Percentiles rank a stretch among this genome's conserved stretches.
Conservation (phyloP, 1,140 invertebrate genomes). For the Drosophila quadrilineata region DNA sequence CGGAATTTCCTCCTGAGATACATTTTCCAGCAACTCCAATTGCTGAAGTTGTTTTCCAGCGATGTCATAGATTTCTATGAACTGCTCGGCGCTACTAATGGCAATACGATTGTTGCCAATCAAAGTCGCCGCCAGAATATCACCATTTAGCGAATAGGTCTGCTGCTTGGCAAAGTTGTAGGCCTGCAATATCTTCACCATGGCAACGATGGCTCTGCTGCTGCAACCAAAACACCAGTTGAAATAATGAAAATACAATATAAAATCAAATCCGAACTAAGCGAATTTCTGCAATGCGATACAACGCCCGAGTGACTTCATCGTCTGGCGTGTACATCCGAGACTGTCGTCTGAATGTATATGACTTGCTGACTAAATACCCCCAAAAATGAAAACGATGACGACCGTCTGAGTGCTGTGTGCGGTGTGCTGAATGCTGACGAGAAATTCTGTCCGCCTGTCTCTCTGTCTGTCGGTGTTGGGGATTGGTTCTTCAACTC, state of each 20-base stretch:
- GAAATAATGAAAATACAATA: slow-evolving; percentile 10
- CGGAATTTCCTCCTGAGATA: slow-evolving; percentile 7
- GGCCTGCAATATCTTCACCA: slow-evolving; percentile 78
- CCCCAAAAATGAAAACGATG: slow-evolving; percentile 18
- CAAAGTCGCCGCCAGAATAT: slow-evolving; percentile 70
- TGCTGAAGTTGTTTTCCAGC: slow-evolving; percentile 53
- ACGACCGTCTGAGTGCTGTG: slow-evolving; percentile 23
- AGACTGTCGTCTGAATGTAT: slow-evolving; percentile 46
- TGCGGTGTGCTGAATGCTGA: no score
- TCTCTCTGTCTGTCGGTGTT: no score
- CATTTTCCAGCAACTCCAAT: slow-evolving; percentile 16
- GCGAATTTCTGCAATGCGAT: slow-evolving; percentile 22
- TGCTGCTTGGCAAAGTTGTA: slow-evolving; percentile 78
- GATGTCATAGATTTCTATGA: slow-evolving; percentile 78
- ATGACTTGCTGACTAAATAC: slow-evolving; percentile 22
- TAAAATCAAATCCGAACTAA: slow-evolving; percentile 3
- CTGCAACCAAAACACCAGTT: slow-evolving; percentile 20
- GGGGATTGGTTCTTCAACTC: slow-evolving; percentile 27
- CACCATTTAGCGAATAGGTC: slow-evolving; percentile 72
- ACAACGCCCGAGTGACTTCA: slow-evolving; percentile 73
- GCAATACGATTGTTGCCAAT: slow-evolving; percentile 74
- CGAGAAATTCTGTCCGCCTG: slow-evolving; percentile 36
- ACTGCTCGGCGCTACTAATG: slow-evolving; percentile 76
- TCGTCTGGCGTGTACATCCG: slow-evolving; percentile 47
- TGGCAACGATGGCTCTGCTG: slow-evolving; percentile 30